Conservation (phyloP, 2,113 vertebrate species). For the Thoracochromis brauschi region DNA sequence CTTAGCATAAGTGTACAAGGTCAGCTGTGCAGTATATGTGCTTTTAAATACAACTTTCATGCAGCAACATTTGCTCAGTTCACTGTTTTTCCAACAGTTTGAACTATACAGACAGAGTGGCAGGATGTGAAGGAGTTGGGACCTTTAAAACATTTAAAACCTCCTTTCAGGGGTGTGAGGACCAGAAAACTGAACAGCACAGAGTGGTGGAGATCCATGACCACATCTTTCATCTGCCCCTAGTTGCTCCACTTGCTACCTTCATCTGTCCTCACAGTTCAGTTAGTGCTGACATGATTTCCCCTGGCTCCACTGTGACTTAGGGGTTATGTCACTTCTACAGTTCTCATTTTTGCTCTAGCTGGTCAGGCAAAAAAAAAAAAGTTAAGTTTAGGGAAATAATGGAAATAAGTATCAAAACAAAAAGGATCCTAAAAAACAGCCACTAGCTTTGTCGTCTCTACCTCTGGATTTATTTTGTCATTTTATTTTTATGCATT, state of each 20-base stretch:
- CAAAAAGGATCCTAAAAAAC: neutral
- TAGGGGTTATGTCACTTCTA: conserved; percentile 24
- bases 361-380: neutral
- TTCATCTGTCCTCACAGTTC: neutral
- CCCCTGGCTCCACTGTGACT: conserved; percentile 9
- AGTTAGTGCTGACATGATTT: conserved; percentile 32
- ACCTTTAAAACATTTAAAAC: neutral
- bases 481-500: neutral
- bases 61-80: neutral
- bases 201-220: neutral
- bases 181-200: neutral
- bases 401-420: neutral
- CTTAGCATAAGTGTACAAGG: neutral
- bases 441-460: neutral
- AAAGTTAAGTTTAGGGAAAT: neutral
- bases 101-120: neutral
- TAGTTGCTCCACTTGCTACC: neutral
- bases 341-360: conserved; percentile 5
- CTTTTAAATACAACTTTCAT: neutral
- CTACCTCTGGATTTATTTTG: neutral
- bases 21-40: neutral
- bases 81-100: neutral
- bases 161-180: neutral
- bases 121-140: neutral
- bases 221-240: neutral